These are phyloP conservation scores for Loriculus beryllinus DNA, from an alignment of 2,797 vertebrate genomes.

Conservation along the genomic window DNA sequence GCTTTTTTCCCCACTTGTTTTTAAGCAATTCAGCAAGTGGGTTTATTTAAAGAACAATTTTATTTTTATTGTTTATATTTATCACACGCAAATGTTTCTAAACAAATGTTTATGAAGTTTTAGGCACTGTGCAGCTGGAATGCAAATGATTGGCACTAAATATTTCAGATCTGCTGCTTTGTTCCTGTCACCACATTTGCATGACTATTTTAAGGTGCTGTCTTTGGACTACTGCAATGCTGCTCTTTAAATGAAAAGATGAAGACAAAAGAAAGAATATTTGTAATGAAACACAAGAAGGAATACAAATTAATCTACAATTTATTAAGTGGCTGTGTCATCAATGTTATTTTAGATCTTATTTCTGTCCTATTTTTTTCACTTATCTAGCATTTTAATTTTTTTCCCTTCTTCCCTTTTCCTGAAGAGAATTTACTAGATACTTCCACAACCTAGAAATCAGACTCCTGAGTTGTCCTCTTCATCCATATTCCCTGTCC, in stretches of 20 bases:
- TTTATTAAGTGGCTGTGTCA: not conserved
- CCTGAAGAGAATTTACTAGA: no score
- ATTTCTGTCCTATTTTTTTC: not conserved
- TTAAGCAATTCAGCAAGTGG: not conserved
- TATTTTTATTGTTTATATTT: not conserved
- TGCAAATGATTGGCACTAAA: not conserved
- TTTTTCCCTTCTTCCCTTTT: no score
- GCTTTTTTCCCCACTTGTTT: not conserved
- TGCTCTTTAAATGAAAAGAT: not conserved
- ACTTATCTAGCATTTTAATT: not conserved
- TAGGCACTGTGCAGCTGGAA: not conserved
- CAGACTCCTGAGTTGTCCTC: not conserved
- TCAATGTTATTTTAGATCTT: not conserved
- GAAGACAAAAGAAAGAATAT: not conserved
- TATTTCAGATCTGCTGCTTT: not conserved
- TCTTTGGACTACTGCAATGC: not conserved
- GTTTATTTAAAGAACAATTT: slow-evolving; percentile 1
- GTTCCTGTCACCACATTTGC: not conserved
- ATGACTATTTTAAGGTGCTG: not conserved
- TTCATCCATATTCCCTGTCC: not conserved
- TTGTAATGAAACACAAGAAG: not conserved
- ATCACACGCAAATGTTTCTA: not conserved
- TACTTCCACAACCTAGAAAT: not conserved
- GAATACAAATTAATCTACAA: not conserved
- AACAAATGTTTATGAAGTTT: not conserved